Base-by-base conservation (phyloP, 2,113 vertebrate genomes). In the Pseudonaja textilis region DNA sequence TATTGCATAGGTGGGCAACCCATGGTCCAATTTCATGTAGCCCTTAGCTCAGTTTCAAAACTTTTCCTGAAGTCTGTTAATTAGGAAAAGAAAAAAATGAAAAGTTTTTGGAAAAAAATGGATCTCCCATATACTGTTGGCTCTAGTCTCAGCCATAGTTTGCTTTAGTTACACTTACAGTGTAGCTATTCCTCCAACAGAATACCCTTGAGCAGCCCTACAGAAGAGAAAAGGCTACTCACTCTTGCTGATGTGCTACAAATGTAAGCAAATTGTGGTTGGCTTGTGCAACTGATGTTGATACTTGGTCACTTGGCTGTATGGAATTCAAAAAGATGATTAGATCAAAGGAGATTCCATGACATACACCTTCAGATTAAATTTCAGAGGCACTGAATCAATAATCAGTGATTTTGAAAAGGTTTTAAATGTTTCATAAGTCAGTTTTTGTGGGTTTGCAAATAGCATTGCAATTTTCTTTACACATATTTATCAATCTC, bases 261-360 rank as follows among this genome's bases (percentile, higher is more conserved):
- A 94, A n/a, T 94, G 93, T 93, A 89, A 34, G 86, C 91, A 85
- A 90, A 5, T 18, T 88, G 8, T 64, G 91, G 0, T 85, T 6
- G 89, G 14, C 92, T 94, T 89, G n/a, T 54, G 0, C 0, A 22
- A 7, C 85, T 87, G 42, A 64, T 56, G 7, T 0, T 12, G 0
- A 88, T 92, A 69, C 92, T 93, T 45, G 94, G 52, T 69, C 2
- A 25, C 7, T 81, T 81, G 74, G 6, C 34, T 22, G 16, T 20
- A 81, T 22, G 16, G 20, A 42, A 81, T 81, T 81, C 74, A 81
- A 42, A 81, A 39, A 39, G 34, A 81, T 81, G 18, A 39, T 81
- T 39, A 39, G 69, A 81, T 81, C 42, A 9, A 39, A 81, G 74
- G 74, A 22, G 18, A 42, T 81, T 81, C 74, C 34, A 81, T 81